These are phyloP conservation scores for Carlito syrichta DNA, from an alignment of 2,113 vertebrate species.

Conservation along the genomic window DNA sequence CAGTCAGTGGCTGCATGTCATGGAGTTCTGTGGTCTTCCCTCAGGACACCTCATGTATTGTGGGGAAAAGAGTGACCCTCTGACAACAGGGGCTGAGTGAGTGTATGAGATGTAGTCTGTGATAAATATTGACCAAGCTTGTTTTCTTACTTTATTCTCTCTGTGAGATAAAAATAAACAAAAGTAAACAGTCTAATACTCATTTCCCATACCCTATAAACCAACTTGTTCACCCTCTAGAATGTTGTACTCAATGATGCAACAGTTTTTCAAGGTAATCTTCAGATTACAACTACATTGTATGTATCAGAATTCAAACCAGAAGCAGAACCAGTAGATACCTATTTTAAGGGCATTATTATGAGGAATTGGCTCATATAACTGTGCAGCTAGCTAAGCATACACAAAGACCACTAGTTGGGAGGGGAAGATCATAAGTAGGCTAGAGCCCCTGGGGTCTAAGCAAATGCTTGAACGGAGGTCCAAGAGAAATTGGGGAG, in stretches of 20 bases:
- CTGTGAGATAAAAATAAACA: neutral
- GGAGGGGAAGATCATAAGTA: neutral
- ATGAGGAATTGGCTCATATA: neutral
- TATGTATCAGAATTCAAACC: neutral
- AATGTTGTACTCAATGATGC: neutral
- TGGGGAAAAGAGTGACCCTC: neutral
- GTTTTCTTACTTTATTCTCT: neutral
- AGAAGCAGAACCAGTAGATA: neutral
- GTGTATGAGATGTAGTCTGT: neutral
- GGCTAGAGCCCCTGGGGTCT: no score
- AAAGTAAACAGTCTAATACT: neutral
- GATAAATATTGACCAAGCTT: neutral
- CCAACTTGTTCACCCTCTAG: neutral
- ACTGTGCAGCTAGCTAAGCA: neutral
- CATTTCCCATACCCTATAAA: neutral
- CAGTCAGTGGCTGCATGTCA: no score
- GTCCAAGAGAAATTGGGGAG: neutral
- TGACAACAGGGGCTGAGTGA: neutral
- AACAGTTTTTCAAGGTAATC: neutral
- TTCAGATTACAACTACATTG: neutral
- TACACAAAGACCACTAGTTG: neutral
- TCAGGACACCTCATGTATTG: neutral
- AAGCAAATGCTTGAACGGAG: neutral
- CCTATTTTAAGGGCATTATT: neutral
- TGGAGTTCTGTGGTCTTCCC: neutral